Evolutionary conservation across 2,888 invertebrate species (phyloP).

Genomic region (Miltochrista miniata): DNA sequence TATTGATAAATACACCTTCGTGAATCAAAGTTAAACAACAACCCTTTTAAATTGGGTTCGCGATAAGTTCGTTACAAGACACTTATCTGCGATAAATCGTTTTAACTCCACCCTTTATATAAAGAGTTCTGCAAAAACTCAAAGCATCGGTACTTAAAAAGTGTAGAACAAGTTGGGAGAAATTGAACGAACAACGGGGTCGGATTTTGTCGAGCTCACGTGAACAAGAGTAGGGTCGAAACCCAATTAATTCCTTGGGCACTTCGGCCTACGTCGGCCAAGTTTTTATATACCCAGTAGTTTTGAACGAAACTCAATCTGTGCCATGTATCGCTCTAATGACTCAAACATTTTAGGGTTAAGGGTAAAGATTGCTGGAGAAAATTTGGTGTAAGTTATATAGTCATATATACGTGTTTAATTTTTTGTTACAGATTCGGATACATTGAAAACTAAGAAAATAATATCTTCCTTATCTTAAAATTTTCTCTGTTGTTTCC

Average conservation of each 20-base stretch:
- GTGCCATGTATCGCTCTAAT: constrained; percentile 36
- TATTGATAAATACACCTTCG: no score
- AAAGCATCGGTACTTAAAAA: constrained; percentile 27
- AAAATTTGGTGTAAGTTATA: constrained; percentile 12
- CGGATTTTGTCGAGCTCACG: constrained; percentile 58
- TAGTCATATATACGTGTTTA: no score
- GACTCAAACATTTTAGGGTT: constrained; percentile 37
- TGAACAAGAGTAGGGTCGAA: constrained; percentile 59
- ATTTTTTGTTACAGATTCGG: no score
- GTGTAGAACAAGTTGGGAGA: constrained; percentile 26
- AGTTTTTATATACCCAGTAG: constrained; percentile 50
- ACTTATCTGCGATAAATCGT: constrained; percentile 8
- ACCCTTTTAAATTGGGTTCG: background rate
- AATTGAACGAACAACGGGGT: constrained; percentile 51
- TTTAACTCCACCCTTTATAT: constrained; percentile 5
- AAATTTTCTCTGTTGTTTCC: no score
- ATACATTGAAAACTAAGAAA: no score
- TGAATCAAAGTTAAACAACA: no score
- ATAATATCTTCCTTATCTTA: no score
- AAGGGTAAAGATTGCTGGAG: constrained; percentile 15
- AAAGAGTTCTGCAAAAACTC: constrained; percentile 4
- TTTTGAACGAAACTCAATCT: constrained; percentile 55
- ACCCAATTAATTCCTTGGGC: constrained; percentile 62
- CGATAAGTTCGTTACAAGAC: background rate
- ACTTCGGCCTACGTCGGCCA: constrained; percentile 43